A percentile compares a stretch with the other conserved stretches of the same genome.
Conservation (phyloP, 2,888 invertebrate genomes). For the Drosophila fungiperda region DNA sequence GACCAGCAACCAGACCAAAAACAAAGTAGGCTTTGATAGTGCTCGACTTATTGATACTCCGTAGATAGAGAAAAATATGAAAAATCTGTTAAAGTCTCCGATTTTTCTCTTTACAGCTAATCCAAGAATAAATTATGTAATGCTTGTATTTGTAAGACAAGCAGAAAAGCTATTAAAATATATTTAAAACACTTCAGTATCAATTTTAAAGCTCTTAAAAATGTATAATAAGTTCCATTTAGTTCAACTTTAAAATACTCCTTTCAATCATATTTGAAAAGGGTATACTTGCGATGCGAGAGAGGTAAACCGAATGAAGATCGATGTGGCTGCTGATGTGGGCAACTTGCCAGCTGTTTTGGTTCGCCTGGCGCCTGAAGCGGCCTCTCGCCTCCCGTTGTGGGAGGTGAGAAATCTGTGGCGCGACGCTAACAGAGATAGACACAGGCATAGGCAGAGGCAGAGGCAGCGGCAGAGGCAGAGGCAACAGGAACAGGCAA, state of each 20-base stretch:
- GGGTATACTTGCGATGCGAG: neutral
- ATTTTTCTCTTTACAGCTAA: neutral
- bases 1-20: constrained; percentile 1
- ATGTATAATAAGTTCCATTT: neutral
- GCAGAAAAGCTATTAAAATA: neutral
- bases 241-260: neutral
- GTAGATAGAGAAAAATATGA: neutral
- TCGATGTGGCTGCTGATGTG: constrained; percentile 58
- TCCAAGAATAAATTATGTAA: neutral
- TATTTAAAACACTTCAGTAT: no score
- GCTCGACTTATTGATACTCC: neutral
- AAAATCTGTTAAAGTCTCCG: no score
- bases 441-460: neutral
- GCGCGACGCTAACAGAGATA: neutral
- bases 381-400: constrained; percentile 53
- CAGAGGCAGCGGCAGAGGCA: neutral
- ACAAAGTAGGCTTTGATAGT: neutral
- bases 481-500: constrained; percentile 24
- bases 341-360: constrained; percentile 52
- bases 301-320: constrained; percentile 26
- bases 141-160: no score
- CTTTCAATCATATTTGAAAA: neutral
- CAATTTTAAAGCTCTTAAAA: neutral
- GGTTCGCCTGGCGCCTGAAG: constrained; percentile 70
- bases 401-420: constrained; percentile 73